phyloP scores from a whole-genome alignment of 2,797 vertebrate species.

The Anabacerthia variegaticeps region DNA sequence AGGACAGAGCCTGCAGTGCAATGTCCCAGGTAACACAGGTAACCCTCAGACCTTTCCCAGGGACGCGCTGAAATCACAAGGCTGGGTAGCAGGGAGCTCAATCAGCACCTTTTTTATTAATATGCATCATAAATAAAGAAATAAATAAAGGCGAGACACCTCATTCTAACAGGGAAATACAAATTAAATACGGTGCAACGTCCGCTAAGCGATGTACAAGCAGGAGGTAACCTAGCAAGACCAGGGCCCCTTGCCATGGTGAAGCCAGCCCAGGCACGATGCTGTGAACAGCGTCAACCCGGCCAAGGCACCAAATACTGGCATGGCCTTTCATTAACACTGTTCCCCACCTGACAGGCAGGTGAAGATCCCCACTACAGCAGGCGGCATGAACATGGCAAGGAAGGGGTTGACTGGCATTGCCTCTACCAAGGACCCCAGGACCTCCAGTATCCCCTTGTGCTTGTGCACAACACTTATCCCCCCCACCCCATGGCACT shows the following conservation, averaged over 20 bases:
- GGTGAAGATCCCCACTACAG: background rate
- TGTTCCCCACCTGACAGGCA: conserved; percentile 19
- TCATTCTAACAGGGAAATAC: conserved; percentile 63
- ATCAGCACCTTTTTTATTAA: conserved; percentile 87
- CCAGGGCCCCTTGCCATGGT: conserved; percentile 16
- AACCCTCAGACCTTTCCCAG: background rate
- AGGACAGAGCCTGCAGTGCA: background rate
- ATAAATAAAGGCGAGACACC: conserved; percentile 80
- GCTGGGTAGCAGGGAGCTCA: background rate
- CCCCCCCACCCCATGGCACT: background rate
- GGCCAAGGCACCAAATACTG: conserved; percentile 58
- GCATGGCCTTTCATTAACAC: conserved; percentile 43
- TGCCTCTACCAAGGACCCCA: background rate
- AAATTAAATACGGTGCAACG: conserved; percentile 60
- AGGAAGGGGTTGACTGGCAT: background rate
- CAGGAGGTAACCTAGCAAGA: conserved; percentile 46
- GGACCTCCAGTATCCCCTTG: conserved; percentile 27
- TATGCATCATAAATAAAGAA: conserved; percentile 87
- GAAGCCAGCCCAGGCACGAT: conserved; percentile 51
- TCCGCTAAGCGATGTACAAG: conserved; percentile 64
- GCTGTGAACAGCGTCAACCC: background rate
- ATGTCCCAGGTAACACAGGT: background rate
- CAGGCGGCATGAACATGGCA: conserved; percentile 2
- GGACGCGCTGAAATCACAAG: background rate
- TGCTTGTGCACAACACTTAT: conserved; percentile 18